Conservation (phyloP, 2,797 vertebrate genomes). For the Sebastes taczanowskii region DNA sequence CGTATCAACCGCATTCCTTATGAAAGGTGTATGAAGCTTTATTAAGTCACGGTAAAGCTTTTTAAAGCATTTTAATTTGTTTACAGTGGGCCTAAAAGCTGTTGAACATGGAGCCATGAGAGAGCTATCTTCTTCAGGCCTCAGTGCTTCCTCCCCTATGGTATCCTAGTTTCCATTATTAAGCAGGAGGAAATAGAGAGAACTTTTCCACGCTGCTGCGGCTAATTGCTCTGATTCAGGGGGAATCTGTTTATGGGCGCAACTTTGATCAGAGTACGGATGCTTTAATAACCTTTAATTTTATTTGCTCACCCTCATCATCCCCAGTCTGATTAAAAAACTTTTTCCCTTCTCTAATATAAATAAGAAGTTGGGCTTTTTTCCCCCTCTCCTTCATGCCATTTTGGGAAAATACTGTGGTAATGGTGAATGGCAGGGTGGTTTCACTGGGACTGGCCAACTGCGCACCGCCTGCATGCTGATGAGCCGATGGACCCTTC, state of each 20-base stretch:
- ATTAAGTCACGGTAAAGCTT: conserved; percentile 74
- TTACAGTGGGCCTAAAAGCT: conserved; percentile 74
- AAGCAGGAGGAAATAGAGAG: conserved; percentile 78
- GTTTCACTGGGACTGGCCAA: conserved; percentile 68
- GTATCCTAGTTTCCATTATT: conserved; percentile 81
- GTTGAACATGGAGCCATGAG: conserved; percentile 77
- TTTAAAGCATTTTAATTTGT: conserved; percentile 75
- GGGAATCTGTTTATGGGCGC: conserved; percentile 85
- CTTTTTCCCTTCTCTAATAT: conserved; percentile 77
- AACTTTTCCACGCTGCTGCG: conserved; percentile 78
- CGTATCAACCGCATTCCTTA: conserved; percentile 44
- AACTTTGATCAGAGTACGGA: conserved; percentile 85
- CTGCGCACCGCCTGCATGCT: conserved; percentile 61
- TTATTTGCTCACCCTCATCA: conserved; percentile 84
- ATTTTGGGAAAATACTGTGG: conserved; percentile 72
- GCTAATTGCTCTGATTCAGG: conserved; percentile 86
- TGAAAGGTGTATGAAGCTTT: conserved; percentile 61
- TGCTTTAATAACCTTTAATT: conserved; percentile 88
- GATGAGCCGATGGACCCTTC: conserved; percentile 54
- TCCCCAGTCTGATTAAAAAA: conserved; percentile 83
- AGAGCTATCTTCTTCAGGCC: conserved; percentile 79
- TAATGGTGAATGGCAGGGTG: conserved; percentile 81
- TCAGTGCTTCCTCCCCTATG: conserved; percentile 69
- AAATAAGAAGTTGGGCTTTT: conserved; percentile 74
- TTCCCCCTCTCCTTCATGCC: conserved; percentile 59